Evolutionary conservation across 2,888 invertebrate species (phyloP).

Genomic region (Eudasyphora cyanicolor): DNA sequence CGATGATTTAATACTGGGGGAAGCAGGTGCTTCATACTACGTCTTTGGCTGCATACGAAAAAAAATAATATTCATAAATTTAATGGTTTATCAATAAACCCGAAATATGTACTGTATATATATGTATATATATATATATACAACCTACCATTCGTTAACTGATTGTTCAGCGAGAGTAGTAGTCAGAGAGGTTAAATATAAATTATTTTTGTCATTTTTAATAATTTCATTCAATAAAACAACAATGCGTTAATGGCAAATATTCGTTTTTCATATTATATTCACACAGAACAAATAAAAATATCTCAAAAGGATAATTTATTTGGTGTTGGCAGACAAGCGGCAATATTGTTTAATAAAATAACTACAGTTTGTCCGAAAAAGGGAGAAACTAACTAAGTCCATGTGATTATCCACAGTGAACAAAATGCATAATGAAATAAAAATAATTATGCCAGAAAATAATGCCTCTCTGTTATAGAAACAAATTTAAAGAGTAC

Average conservation of each 20-base stretch:
- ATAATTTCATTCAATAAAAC: slow-evolving; percentile 39
- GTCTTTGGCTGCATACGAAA: neutral
- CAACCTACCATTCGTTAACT: neutral
- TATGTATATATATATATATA: neutral
- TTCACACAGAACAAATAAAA: slow-evolving; percentile 14
- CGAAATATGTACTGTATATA: slow-evolving; percentile 1
- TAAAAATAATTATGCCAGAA: too few species aligned
- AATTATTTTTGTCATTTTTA: slow-evolving; percentile 32
- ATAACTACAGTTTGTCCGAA: too few species aligned
- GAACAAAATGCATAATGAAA: too few species aligned
- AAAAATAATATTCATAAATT: slow-evolving; percentile 26
- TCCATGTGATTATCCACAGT: too few species aligned
- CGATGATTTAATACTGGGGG: too few species aligned
- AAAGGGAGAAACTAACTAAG: too few species aligned
- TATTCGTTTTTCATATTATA: neutral
- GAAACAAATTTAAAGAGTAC: too few species aligned
- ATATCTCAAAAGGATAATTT: neutral
- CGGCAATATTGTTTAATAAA: neutral
- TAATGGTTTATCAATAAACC: neutral
- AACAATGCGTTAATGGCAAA: slow-evolving; percentile 29
- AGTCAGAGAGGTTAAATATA: slow-evolving; percentile 47
- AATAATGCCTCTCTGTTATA: too few species aligned
- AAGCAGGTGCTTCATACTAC: neutral
- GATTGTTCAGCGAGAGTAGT: slow-evolving; percentile 45
- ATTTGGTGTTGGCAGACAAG: neutral